Evolutionary conservation across 2,888 invertebrate genomes (phyloP).

Genomic region (Diploptera punctata): DNA sequence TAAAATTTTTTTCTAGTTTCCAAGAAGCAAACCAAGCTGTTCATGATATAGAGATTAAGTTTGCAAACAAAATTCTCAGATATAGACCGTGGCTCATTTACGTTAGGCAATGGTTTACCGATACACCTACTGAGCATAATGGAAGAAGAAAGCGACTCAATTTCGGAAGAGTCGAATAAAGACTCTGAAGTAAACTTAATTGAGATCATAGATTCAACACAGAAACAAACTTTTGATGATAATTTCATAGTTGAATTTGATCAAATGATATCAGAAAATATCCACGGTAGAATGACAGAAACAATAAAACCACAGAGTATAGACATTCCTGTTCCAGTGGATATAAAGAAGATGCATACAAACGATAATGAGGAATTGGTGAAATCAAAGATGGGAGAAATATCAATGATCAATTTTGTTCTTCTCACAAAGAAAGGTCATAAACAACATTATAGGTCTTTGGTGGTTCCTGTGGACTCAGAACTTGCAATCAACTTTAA

Average conservation of each 20-base stretch:
- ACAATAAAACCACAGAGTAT: conserved; percentile 81
- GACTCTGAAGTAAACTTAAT: no score
- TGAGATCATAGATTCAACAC: no score
- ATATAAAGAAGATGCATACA: conserved; percentile 74
- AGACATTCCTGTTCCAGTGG: conserved; percentile 91
- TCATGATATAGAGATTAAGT: conserved; percentile 59
- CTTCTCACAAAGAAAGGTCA: conserved; percentile 94
- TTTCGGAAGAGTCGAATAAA: no score
- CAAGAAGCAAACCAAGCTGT: conserved; percentile 85
- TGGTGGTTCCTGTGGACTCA: conserved; percentile 87
- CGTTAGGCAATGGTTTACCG: no score
- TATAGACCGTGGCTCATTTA: background rate
- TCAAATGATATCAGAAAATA: conserved; percentile 90
- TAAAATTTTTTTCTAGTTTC: conserved; percentile 74
- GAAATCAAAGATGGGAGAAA: conserved; percentile 56
- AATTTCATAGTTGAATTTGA: conserved; percentile 91
- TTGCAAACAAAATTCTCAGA: background rate
- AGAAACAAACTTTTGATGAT: no score
- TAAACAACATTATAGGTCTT: conserved; percentile 88
- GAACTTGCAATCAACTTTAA: conserved; percentile 89
- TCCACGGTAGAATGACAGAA: conserved; percentile 83
- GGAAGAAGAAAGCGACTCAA: no score
- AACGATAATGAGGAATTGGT: conserved; percentile 71
- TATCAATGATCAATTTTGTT: conserved; percentile 80
- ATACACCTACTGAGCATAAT: no score